phyloP scores from a whole-genome alignment of 2,797 vertebrate species.

The Vultur gryphus region DNA sequence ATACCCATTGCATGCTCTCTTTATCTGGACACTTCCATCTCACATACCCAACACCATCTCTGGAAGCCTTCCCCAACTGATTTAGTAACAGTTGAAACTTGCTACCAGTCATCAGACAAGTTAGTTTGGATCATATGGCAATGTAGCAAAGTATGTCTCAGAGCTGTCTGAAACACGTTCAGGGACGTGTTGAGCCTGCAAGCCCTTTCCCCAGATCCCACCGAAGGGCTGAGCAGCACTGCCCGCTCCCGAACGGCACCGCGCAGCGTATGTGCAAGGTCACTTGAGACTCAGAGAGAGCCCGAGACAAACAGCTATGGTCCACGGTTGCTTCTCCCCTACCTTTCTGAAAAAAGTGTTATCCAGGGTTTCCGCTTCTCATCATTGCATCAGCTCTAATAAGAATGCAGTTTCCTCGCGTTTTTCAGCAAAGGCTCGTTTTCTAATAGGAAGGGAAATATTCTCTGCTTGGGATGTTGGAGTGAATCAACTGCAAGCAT shows the following conservation, averaged over 20 bases:
- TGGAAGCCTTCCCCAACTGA: not conserved
- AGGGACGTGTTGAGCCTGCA: fast-evolving
- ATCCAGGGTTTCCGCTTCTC: not conserved
- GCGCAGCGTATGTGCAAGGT: fast-evolving
- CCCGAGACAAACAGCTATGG: fast-evolving
- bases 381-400: not conserved
- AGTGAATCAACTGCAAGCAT: not conserved
- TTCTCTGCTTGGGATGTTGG: not conserved
- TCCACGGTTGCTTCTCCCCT: fast-evolving
- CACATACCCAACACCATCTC: not conserved
- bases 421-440: not conserved
- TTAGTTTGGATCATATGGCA: not conserved
- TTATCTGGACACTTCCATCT: not conserved
- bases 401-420: not conserved
- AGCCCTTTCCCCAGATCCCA: not conserved
- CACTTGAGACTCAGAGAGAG: not conserved
- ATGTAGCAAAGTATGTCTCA: not conserved
- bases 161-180: not conserved
- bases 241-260: fast-evolving
- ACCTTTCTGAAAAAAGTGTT: not conserved
- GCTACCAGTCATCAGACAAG: not conserved
- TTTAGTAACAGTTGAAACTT: constrained; percentile 19
- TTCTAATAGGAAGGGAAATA: not conserved
- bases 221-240: fast-evolving
- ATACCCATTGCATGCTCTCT: not conserved